Evolutionary conservation across 2,888 invertebrate genomes (phyloP).

Genomic region (Reticulitermes lucifugus): DNA sequence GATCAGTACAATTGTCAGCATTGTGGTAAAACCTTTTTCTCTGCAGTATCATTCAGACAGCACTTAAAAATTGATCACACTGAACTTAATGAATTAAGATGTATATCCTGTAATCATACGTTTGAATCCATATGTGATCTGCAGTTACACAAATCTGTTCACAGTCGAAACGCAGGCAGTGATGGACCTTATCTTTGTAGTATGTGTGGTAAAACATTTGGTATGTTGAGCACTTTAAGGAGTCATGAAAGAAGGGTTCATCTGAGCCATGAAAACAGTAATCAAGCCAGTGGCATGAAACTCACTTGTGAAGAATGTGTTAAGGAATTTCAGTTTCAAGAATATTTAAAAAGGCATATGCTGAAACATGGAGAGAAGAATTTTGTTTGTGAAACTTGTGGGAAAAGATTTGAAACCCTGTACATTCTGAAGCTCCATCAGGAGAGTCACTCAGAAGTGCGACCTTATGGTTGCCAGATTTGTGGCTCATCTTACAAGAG

Average conservation of each 20-base stretch:
- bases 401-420: constrained; percentile 51
- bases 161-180: background rate
- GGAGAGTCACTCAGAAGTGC: constrained; percentile 64
- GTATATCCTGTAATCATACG: background rate
- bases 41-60: background rate
- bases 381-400: constrained; percentile 35
- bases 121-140: constrained; percentile 13
- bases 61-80: background rate
- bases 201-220: constrained; percentile 29
- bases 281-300: background rate
- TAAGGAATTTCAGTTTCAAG: background rate
- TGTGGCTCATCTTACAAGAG: constrained; percentile 62
- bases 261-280: background rate
- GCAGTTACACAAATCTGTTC: background rate
- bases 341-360: constrained; percentile 6
- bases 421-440: constrained; percentile 60
- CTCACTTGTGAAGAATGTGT: constrained; percentile 5
- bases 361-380: constrained; percentile 32
- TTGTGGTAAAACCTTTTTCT: constrained; percentile 3
- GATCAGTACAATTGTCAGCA: background rate
- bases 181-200: background rate
- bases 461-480: constrained; percentile 56
- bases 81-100: constrained; percentile 1
- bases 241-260: constrained; percentile 14
- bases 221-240: background rate